Percentiles rank a stretch among this genome's conserved stretches.
These are phyloP conservation scores for Acleris laterana DNA, from an alignment of 2,888 invertebrate species.

Conservation along the genomic window DNA sequence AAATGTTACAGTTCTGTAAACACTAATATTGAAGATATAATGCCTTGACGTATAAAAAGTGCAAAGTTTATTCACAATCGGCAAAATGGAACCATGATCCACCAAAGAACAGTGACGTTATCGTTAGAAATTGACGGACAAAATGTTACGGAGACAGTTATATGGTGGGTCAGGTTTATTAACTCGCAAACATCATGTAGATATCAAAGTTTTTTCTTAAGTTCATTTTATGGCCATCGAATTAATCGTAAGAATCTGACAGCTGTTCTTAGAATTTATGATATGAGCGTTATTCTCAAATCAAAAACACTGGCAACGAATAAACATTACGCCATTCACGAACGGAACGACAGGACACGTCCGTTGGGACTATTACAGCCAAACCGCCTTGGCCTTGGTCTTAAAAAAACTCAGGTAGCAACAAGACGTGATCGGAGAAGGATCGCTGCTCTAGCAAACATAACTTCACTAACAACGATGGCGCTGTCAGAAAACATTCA, in stretches of 20 bases:
- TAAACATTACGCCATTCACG: slow-evolving; percentile 47
- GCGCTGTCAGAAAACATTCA: slow-evolving; percentile 6
- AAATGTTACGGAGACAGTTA: too few species aligned
- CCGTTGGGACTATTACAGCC: slow-evolving; percentile 45
- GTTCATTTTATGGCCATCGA: background rate
- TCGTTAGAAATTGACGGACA: too few species aligned
- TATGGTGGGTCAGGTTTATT: too few species aligned
- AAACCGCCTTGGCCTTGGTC: slow-evolving; percentile 53
- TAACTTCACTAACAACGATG: slow-evolving; percentile 10
- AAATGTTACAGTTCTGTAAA: background rate
- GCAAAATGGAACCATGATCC: too few species aligned
- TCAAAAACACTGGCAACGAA: slow-evolving; percentile 16
- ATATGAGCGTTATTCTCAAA: background rate
- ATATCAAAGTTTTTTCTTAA: background rate
- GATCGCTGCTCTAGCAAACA: slow-evolving; percentile 37
- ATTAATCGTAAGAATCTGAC: background rate
- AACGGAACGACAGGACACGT: slow-evolving; percentile 33
- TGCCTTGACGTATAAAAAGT: too few species aligned
- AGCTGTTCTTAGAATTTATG: background rate
- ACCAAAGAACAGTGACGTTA: too few species aligned
- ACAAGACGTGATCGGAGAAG: slow-evolving; percentile 54
- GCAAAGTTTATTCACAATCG: too few species aligned
- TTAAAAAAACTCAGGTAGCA: slow-evolving; percentile 60
- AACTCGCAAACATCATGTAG: too few species aligned
- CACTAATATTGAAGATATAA: too few species aligned